Conservation (phyloP, 2,888 invertebrate species). For the Hyposoter didymator region DNA sequence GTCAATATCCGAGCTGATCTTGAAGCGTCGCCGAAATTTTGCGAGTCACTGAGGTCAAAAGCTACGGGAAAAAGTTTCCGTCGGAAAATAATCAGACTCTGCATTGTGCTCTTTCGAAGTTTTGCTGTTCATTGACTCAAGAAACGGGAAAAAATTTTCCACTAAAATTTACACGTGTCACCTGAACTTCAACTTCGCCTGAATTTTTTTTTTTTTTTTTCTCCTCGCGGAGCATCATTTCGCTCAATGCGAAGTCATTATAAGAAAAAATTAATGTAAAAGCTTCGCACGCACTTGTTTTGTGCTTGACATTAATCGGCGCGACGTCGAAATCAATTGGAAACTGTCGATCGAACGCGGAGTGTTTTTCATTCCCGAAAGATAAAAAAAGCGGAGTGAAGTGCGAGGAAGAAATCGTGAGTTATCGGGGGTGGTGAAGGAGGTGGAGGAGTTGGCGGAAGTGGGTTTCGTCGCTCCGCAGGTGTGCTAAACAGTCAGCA, state of each 20-base stretch:
- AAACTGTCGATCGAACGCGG: not conserved
- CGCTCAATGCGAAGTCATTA: constrained; percentile 10
- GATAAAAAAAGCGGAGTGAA: constrained; percentile 26
- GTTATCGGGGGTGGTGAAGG: constrained; percentile 44
- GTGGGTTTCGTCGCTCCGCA: constrained; percentile 71
- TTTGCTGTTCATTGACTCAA: not conserved
- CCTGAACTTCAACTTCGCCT: not conserved
- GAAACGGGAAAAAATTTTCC: not conserved
- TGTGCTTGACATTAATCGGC: constrained; percentile 15
- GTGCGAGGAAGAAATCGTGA: constrained; percentile 45
- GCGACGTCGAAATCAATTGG: constrained; percentile 2
- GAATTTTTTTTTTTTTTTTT: not conserved
- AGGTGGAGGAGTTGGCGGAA: constrained; percentile 61
- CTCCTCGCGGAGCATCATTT: not conserved
- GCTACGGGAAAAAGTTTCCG: not conserved
- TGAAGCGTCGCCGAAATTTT: constrained; percentile 1
- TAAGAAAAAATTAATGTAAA: not conserved
- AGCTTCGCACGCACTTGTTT: not conserved
- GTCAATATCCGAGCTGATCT: not conserved
- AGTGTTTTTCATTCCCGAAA: not conserved
- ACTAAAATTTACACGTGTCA: not conserved
- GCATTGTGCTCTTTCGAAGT: not conserved
- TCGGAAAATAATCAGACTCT: constrained; percentile 5
- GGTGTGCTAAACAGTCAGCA: constrained; percentile 84
- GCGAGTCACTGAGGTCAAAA: constrained; percentile 9